A percentile compares a stretch with the other conserved stretches of the same genome.
These are phyloP conservation scores for Pristionchus arcanus DNA, from an alignment of 2,888 invertebrate species.

Conservation along the genomic window DNA sequence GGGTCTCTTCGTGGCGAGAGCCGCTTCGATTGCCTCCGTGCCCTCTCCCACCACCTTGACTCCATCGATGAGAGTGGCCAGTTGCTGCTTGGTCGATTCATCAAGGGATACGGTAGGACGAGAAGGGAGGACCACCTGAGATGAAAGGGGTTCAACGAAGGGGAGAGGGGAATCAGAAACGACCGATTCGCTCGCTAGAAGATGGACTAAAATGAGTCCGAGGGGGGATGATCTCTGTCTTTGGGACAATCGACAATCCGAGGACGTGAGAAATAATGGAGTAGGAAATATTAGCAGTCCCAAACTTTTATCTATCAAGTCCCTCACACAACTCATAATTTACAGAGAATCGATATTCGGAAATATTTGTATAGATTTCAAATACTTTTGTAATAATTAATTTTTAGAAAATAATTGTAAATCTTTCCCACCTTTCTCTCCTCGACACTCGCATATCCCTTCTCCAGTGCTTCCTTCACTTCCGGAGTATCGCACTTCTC, in stretches of 20 bases:
- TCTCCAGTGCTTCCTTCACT: constrained; percentile 61
- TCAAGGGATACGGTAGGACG: constrained; percentile 29
- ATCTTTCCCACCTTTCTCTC: constrained; percentile 56
- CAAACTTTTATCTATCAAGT: no score
- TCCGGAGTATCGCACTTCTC: constrained; percentile 63
- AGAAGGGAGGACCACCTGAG: constrained; percentile 10
- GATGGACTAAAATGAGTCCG: no score
- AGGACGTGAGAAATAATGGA: no score
- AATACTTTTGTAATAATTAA: no score
- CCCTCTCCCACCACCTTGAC: constrained; percentile 36
- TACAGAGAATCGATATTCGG: no score
- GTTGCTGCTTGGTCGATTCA: not conserved
- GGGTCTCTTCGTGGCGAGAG: constrained; percentile 53
- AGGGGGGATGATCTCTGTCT: no score
- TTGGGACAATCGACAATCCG: no score
- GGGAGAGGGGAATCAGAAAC: not conserved
- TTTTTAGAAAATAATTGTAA: not conserved
- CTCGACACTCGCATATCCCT: constrained; percentile 62
- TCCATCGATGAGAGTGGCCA: constrained; percentile 21
- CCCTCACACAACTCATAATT: no score
- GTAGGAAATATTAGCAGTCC: no score
- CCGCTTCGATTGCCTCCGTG: constrained; percentile 24
- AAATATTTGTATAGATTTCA: no score
- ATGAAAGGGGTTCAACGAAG: not conserved
- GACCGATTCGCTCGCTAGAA: not conserved